These are phyloP conservation scores for Hypocryptadius cinnamomeus DNA, from an alignment of 2,113 vertebrate genomes.

Conservation along the genomic window DNA sequence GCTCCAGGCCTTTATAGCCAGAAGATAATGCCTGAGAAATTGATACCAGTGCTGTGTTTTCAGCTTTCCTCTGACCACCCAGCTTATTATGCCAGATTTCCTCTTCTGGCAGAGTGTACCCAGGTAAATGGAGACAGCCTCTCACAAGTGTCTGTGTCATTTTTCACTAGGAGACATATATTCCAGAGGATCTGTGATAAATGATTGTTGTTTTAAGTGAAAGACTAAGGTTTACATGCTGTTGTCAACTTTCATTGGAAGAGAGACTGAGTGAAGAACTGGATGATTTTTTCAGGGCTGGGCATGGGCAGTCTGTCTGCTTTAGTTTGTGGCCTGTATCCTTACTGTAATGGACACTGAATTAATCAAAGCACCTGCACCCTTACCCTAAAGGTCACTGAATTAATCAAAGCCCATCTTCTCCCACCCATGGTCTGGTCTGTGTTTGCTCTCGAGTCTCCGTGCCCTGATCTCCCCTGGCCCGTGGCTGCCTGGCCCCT, in stretches of 20 bases:
- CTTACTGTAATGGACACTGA: neutral
- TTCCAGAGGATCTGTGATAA: neutral
- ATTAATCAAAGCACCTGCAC: neutral
- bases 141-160: neutral
- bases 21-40: neutral
- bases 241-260: neutral
- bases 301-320: neutral
- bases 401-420: neutral
- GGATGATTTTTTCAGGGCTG: neutral
- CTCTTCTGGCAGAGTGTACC: neutral
- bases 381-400: neutral
- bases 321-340: neutral
- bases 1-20: neutral
- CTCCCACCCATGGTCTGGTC: neutral
- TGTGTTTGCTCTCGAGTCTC: neutral
- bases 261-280: neutral
- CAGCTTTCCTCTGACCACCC: neutral
- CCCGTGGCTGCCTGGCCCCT: neutral
- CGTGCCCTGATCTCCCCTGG: rapidly evolving
- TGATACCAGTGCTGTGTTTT: neutral
- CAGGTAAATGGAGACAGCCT: neutral
- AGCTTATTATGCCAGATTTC: neutral
- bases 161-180: neutral
- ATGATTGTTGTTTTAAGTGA: neutral
- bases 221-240: neutral